A percentile compares a stretch with the other conserved stretches of the same genome.
Evolutionary conservation across 1,140 invertebrate genomes (phyloP).

Genomic region (Neuroterus valhalla): DNA sequence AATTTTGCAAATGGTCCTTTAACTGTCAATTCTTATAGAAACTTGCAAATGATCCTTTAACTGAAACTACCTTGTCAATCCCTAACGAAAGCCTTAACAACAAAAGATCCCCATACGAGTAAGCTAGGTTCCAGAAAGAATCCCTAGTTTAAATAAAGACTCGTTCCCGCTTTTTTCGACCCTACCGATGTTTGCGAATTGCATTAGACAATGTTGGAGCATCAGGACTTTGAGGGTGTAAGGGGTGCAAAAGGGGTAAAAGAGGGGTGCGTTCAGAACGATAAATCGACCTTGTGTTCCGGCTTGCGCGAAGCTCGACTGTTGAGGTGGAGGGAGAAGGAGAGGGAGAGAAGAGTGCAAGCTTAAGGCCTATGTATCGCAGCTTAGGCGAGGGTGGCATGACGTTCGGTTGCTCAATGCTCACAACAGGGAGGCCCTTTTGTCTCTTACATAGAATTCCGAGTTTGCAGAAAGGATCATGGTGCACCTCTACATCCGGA

Average conservation of each 20-base stretch:
- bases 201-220: conserved; percentile 59
- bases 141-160: conserved; percentile 69
- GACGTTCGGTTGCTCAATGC: conserved; percentile 31
- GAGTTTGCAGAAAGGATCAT: conserved; percentile 72
- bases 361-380: conserved; percentile 70
- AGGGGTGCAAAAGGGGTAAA: conserved; percentile 33
- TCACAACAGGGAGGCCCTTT: conserved; percentile 60
- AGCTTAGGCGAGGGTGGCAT: conserved; percentile 60
- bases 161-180: conserved; percentile 53
- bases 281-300: conserved; percentile 23
- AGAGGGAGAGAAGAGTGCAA: conserved; percentile 43
- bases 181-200: conserved; percentile 71
- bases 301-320: background rate
- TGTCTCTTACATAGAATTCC: conserved; percentile 74
- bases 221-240: background rate
- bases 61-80: background rate
- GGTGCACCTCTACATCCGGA: conserved; percentile 48
- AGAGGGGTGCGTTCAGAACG: conserved; percentile 56
- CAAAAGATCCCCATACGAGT: background rate
- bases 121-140: conserved; percentile 42
- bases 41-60: background rate
- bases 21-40: no score
- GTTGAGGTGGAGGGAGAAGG: conserved; percentile 29
- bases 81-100: background rate
- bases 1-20: no score